Evolutionary conservation across 2,113 vertebrate genomes (phyloP).

Genomic region (Toxotes jaculatrix): DNA sequence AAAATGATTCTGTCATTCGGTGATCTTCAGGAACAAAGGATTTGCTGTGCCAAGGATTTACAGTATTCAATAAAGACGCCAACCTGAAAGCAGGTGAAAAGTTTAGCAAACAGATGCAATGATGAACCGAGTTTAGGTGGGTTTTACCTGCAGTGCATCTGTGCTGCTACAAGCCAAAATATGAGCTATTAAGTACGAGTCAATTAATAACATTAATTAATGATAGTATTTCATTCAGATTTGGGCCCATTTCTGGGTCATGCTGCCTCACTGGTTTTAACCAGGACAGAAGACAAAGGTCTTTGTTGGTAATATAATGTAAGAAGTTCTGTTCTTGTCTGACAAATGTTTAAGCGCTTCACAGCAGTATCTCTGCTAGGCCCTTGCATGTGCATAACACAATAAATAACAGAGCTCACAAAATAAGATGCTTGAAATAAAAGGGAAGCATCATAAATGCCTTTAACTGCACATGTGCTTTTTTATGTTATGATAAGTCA

Average conservation of each 20-base stretch:
- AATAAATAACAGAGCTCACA: background rate
- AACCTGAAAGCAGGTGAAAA: background rate
- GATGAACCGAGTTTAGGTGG: background rate
- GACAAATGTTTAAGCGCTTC: background rate
- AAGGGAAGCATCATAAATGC: background rate
- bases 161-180: too few species aligned
- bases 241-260: background rate
- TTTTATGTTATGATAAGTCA: background rate
- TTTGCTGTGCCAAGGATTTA: background rate
- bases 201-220: background rate
- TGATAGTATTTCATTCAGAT: background rate
- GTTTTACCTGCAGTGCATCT: background rate
- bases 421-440: background rate
- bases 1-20: background rate
- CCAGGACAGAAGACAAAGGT: background rate
- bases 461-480: conserved; percentile 18
- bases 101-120: background rate
- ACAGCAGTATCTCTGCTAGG: background rate
- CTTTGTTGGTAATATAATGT: background rate
- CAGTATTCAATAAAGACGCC: background rate
- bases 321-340: too few species aligned
- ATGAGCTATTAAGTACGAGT: background rate
- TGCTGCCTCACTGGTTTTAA: background rate
- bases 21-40: background rate
- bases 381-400: background rate